Base-by-base conservation (phyloP, 2,797 vertebrate species). In the Smutsia temminckii region DNA sequence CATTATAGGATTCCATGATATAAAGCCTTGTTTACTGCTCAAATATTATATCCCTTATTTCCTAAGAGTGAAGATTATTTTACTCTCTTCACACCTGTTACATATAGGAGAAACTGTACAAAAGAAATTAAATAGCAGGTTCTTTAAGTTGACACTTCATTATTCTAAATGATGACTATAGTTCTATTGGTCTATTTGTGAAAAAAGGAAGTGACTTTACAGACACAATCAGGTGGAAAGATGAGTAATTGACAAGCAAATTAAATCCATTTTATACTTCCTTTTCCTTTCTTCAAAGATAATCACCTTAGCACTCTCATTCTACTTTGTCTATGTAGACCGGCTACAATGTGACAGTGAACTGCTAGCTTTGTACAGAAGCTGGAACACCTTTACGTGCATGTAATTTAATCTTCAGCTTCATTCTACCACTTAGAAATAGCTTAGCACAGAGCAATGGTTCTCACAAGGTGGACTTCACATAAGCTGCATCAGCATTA, bases 181-280 rank as follows among this genome's bases (percentile, higher is more conserved):
- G 72, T 69, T 84, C 84, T n/a, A 12, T 23, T 34, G 20, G 21
- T 85, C 20, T 87, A 53, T 93, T 40, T 91, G 64, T 74, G 34
- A 25, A 88, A 77, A 77, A 92, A 78, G 25, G 17, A 94, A 72
- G 37, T 78, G 29, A 78, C 18, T 55, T 3, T 23, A n/a, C 8
- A 90, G 92, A 77, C 34, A 66, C 17, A 85, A 51, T 77, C 49
- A 78, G 71, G 25, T 89, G 20, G 25, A 79, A 79, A 81, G 17
- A 89, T 81, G 57, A 93, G 57, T 57, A 79, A 79, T 85, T 85
- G 85, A 46, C n/a, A 55, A 69, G 37, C 27, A 40, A 91, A 95
- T 87, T 80, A 63, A 63, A 17, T 59, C 25, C 3, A 69, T 71
- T 88, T 68, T 71, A 23, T 11, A 29, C 7, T 29, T 69, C 10